A percentile compares a stretch with the other conserved stretches of the same genome.
Evolutionary conservation across 2,888 invertebrate species (phyloP).

Genomic region (Andrena praecox): DNA sequence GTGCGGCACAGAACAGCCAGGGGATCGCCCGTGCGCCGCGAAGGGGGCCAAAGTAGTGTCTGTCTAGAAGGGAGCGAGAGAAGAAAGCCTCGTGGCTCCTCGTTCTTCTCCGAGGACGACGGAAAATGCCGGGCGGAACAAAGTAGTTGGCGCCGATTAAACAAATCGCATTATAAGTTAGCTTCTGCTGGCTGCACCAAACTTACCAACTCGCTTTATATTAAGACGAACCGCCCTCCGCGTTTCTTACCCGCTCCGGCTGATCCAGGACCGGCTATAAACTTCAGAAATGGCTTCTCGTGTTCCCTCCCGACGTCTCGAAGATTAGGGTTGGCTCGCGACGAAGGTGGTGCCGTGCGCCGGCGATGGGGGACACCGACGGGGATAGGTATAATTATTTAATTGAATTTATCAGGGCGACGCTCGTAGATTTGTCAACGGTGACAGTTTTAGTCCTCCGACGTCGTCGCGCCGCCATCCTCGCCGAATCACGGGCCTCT

Average conservation of each 20-base stretch:
- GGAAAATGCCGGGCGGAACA: constrained; percentile 76
- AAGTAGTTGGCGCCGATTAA: constrained; percentile 85
- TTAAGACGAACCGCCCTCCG: constrained; percentile 82
- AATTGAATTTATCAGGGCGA: constrained; percentile 82
- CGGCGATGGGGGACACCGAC: constrained; percentile 15
- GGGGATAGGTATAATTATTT: constrained; percentile 81
- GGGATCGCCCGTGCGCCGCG: constrained; percentile 21
- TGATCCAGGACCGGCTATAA: constrained; percentile 82
- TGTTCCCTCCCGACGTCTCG: constrained; percentile 43
- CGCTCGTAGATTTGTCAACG: constrained; percentile 78
- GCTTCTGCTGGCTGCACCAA: constrained; percentile 81
- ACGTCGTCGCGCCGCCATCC: constrained; percentile 57
- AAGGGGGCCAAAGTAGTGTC: constrained; percentile 20
- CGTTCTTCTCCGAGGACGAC: constrained; percentile 66
- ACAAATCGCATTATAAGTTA: constrained; percentile 85
- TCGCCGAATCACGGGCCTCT: constrained; percentile 52
- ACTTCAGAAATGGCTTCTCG: constrained; percentile 81
- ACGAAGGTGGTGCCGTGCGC: constrained; percentile 17
- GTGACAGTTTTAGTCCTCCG: constrained; percentile 75
- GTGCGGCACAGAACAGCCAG: constrained; percentile 4
- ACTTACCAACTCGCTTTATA: constrained; percentile 83
- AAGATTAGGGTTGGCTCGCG: constrained; percentile 50
- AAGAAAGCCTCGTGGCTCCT: constrained; percentile 55
- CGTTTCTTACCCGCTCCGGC: constrained; percentile 67
- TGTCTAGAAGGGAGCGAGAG: constrained; percentile 28